A percentile compares a stretch with the other conserved stretches of the same genome.
Conservation (phyloP, 2,888 invertebrate species). For the Tetrapedia diversipes region DNA sequence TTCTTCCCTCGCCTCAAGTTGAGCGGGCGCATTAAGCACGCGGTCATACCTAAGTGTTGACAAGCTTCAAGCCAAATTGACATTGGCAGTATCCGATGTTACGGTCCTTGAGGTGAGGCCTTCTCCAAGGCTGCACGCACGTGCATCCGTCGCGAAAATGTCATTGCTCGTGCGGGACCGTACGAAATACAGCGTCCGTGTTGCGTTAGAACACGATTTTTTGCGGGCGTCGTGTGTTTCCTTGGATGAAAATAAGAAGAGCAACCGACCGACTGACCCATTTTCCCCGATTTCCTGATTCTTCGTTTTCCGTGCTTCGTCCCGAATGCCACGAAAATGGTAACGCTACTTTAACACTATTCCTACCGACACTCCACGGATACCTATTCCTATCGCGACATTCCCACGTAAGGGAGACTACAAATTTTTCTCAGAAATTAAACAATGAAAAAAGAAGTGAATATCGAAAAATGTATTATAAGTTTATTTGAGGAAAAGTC, state of each 20-base stretch:
- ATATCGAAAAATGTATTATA: too few relatives aligned
- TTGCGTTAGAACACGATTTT: constrained; percentile 18
- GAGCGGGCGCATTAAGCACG: not conserved
- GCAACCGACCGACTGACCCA: not conserved
- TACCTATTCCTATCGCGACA: too few relatives aligned
- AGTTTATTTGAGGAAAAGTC: too few relatives aligned
- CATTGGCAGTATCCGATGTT: constrained; percentile 63
- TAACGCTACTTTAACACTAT: too few relatives aligned
- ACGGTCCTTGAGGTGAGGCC: constrained; percentile 54
- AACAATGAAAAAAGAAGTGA: too few relatives aligned
- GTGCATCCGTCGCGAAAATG: constrained; percentile 57
- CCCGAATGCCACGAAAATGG: not conserved
- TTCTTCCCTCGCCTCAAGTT: not conserved
- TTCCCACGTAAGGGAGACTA: too few relatives aligned
- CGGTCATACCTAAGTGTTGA: constrained; percentile 24
- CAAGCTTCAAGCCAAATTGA: constrained; percentile 52
- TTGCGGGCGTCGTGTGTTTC: not conserved
- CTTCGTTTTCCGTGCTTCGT: not conserved
- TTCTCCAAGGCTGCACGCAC: constrained; percentile 47
- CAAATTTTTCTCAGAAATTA: too few relatives aligned
- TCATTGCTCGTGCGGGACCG: constrained; percentile 55
- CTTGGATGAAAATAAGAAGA: not conserved
- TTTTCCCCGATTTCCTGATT: not conserved
- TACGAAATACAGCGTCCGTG: constrained; percentile 29
- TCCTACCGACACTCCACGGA: too few relatives aligned